phyloP scores from a whole-genome alignment of 1,140 invertebrate species.

The Drosophila rufa region DNA sequence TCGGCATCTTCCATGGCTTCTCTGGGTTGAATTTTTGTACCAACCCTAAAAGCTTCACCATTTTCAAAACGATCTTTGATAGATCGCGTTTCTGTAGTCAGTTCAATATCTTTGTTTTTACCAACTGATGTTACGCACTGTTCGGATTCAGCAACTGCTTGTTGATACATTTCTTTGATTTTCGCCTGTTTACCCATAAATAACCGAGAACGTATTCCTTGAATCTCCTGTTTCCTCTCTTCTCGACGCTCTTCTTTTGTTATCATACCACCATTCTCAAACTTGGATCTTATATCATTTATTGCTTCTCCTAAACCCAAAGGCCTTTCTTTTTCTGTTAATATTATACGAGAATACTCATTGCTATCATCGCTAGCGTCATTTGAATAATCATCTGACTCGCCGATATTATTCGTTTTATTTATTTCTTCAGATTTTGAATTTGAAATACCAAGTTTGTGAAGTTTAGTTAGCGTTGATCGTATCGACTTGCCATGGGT shows the following conservation, averaged over 20 bases:
- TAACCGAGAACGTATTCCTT: slow-evolving; percentile 92
- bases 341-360: slow-evolving; percentile 73
- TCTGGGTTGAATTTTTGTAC: neutral
- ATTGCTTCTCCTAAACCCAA: slow-evolving; percentile 92
- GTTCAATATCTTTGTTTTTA: slow-evolving; percentile 87
- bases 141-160: slow-evolving; percentile 93
- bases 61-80: slow-evolving; percentile 94
- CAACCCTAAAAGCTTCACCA: slow-evolving; percentile 87
- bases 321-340: slow-evolving; percentile 88
- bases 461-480: slow-evolving; percentile 92
- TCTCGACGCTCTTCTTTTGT: slow-evolving; percentile 90
- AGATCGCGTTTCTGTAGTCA: slow-evolving; percentile 88
- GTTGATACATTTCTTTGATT: slow-evolving; percentile 96
- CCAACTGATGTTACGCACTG: slow-evolving; percentile 87
- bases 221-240: slow-evolving; percentile 94
- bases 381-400: slow-evolving; percentile 51
- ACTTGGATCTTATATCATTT: slow-evolving; percentile 92
- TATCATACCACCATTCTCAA: slow-evolving; percentile 89
- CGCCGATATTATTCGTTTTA: neutral
- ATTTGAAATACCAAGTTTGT: slow-evolving; percentile 92
- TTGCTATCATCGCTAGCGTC: slow-evolving; percentile 77
- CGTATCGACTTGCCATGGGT: slow-evolving; percentile 91
- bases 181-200: slow-evolving; percentile 95
- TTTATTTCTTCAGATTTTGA: slow-evolving; percentile 65
- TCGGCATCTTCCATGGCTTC: slow-evolving; percentile 88